Percentiles rank a stretch among this genome's conserved stretches.
Conservation (phyloP, 2,113 vertebrate species). For the Hucho hucho region DNA sequence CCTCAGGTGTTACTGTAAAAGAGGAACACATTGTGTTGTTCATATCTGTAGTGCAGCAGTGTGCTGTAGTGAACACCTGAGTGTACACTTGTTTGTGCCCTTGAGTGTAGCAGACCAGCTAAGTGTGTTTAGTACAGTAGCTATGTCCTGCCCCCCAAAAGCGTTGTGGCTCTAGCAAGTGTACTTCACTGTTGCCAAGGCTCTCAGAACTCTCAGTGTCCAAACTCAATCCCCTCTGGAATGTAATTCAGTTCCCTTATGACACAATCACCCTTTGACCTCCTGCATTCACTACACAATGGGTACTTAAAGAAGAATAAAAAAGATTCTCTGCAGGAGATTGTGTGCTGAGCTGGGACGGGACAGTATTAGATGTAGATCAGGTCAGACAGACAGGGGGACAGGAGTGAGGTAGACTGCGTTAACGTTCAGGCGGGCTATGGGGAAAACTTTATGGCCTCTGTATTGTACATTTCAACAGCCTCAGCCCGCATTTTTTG, state of each 20-base stretch:
- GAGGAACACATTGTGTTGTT: background rate
- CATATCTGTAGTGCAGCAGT: background rate
- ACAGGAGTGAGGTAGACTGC: too few species aligned
- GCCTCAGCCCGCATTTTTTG: too few species aligned
- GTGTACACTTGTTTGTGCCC: background rate
- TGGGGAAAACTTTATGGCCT: too few species aligned
- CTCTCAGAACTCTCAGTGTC: background rate
- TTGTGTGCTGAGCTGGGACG: background rate
- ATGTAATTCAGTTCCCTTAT: conserved; percentile 10
- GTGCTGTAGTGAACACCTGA: background rate
- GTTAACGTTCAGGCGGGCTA: too few species aligned
- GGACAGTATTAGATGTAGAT: background rate
- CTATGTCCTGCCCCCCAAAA: background rate
- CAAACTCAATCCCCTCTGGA: conserved; percentile 22
- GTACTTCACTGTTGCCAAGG: background rate
- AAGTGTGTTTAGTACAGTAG: conserved; percentile 2
- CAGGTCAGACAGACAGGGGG: too few species aligned
- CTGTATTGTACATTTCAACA: too few species aligned
- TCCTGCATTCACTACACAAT: background rate
- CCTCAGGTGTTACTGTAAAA: too few species aligned
- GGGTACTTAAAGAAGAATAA: background rate
- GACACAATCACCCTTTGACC: conserved; percentile 6
- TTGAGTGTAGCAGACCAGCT: background rate
- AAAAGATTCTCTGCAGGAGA: background rate
- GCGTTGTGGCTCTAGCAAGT: conserved; percentile 1